Evolutionary conservation across 2,113 vertebrate species (phyloP), one percentile per base, ranked within the genome.

Genomic region (Tychaedon coryphoeus): DNA sequence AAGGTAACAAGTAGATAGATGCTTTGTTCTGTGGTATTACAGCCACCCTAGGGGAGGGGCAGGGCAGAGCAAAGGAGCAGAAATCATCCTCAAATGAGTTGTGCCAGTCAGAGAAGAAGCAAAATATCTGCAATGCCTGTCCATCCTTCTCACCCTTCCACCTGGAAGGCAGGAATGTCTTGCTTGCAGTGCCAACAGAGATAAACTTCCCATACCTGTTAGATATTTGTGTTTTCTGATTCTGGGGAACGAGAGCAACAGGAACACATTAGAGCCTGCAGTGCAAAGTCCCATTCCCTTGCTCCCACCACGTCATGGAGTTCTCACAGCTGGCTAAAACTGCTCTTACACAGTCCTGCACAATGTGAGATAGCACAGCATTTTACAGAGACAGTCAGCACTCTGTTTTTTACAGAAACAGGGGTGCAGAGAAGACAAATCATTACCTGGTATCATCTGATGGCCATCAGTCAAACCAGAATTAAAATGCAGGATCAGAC

Each of bases 401-500:
- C 6, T n/a, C 40, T 40, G 40, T 40, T 40, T 40, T 40, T 40
- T 40, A 40, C 40, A 40, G 40, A 66, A 48, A 74, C 10, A 64
- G 12, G 67, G 40, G 33, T 83, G 20, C 58, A 72, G 20, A 69
- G 28, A 72, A 64, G 19, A 64, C 19, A 86, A 87, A 43, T 54
- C 69, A 66, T 79, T 57, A 36, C 50, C 78, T 20, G 5, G 34
- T 54, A 83, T 62, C 51, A 91, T 25, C 69, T 48, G 65, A 74
- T 56, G 61, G 40, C 69, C 78, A 87, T 81, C 88, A 83, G 91
- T 77, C 84, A 93, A 81, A 84, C 9, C 38, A 58, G 50, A 64
- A 91, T 80, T 83, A 94, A 88, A 90, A 95, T n/a, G 66, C 81
- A 90, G 54, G 60, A 58, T 82, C 50, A 62, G 88, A 76, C 56